These are phyloP conservation scores for Ommatoiulus sabulosus DNA, from an alignment of 2,888 invertebrate species.

Conservation along the genomic window DNA sequence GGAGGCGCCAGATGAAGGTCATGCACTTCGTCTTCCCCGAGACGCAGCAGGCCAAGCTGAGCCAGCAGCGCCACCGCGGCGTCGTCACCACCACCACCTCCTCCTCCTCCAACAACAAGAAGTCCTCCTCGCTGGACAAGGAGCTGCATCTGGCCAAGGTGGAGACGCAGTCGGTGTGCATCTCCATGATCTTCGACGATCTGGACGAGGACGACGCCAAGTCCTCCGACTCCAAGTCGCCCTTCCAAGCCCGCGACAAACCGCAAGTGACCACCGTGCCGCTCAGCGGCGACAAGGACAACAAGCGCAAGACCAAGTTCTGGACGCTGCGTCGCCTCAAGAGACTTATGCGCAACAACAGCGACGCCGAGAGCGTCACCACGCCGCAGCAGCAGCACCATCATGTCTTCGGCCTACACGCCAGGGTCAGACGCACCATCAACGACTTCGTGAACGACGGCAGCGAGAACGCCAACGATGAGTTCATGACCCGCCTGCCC, in stretches of 20 bases:
- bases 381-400: slow-evolving; percentile 15
- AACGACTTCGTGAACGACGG: slow-evolving; percentile 60
- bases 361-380: slow-evolving; percentile 22
- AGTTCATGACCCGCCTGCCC: slow-evolving; percentile 56
- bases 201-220: slow-evolving; percentile 58
- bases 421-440: slow-evolving; percentile 50
- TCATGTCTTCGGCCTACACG: slow-evolving; percentile 6
- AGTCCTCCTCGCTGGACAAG: background rate
- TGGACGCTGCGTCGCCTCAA: slow-evolving; percentile 59
- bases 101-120: slow-evolving; percentile 26
- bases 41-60: background rate
- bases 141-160: slow-evolving; percentile 16
- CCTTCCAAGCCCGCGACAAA: slow-evolving; percentile 1
- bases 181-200: slow-evolving; percentile 60
- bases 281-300: slow-evolving; percentile 53
- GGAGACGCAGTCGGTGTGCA: slow-evolving; percentile 59
- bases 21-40: slow-evolving; percentile 61
- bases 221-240: background rate
- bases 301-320: slow-evolving; percentile 57
- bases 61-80: slow-evolving; percentile 30
- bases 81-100: background rate
- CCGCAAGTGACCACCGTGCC: slow-evolving; percentile 24
- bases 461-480: slow-evolving; percentile 60
- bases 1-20: slow-evolving; percentile 67
- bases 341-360: slow-evolving; percentile 55